phyloP scores from a whole-genome alignment of 2,113 vertebrate species.

The Myanophis thanlyinensis region DNA sequence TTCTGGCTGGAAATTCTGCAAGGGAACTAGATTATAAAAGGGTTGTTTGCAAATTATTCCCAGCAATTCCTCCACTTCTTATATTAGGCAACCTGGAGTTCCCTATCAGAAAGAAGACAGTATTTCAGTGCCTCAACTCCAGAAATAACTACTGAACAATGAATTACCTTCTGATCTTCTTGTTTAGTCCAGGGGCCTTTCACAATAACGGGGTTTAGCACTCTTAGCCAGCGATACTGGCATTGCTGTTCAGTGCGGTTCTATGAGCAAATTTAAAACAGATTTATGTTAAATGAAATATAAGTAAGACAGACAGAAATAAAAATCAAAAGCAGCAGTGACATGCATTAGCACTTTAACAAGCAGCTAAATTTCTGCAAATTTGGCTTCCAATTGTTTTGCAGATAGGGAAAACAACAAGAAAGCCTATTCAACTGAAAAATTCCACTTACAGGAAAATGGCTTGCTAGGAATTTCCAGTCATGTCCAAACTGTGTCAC shows the following conservation, averaged over 20 bases:
- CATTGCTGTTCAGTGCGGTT: constrained; percentile 94
- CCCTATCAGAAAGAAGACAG: neutral
- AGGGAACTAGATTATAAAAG: neutral
- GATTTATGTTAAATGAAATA: fast-evolving
- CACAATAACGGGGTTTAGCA: constrained; percentile 92
- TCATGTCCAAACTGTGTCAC: constrained; percentile 87
- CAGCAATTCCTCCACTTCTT: neutral
- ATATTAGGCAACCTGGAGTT: neutral
- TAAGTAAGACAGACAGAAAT: neutral
- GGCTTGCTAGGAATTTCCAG: constrained; percentile 89
- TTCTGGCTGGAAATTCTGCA: neutral
- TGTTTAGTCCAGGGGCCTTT: constrained; percentile 99
- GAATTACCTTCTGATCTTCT: constrained; percentile 91
- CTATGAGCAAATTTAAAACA: constrained; percentile 60
- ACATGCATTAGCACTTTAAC: neutral
- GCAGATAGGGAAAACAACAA: neutral
- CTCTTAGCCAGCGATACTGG: constrained; percentile 94
- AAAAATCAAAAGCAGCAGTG: neutral
- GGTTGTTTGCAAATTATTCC: neutral
- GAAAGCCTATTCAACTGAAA: neutral
- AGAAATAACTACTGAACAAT: neutral
- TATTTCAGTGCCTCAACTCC: neutral
- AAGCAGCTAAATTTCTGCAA: neutral
- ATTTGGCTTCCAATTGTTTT: neutral
- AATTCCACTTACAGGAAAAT: constrained; percentile 83